Percentiles rank a stretch among this genome's conserved stretches.
Evolutionary conservation across 2,888 invertebrate genomes (phyloP).

Genomic region (Panopea generosa): DNA sequence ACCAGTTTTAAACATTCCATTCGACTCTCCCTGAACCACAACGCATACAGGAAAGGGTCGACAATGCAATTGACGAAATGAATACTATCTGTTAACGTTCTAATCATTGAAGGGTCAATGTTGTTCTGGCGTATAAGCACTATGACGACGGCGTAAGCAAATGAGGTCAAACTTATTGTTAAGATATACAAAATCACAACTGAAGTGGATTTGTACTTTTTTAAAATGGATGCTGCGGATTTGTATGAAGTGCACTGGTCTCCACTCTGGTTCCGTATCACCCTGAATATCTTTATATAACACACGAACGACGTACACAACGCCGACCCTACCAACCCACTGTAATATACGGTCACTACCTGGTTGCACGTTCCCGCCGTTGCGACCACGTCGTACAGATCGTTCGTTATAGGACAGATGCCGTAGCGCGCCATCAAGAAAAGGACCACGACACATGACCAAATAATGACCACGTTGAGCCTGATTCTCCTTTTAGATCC

Average conservation of each 20-base stretch:
- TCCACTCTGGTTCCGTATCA: neutral
- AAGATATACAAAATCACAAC: conserved; percentile 31
- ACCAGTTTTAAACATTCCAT: conserved; percentile 31
- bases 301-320: conserved; percentile 10
- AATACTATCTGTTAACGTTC: conserved; percentile 9
- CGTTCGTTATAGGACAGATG: neutral
- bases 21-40: conserved; percentile 37
- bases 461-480: neutral
- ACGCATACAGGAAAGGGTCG: conserved; percentile 38
- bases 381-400: neutral
- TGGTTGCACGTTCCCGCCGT: conserved; percentile 5
- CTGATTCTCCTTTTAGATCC: conserved; percentile 1
- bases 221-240: conserved; percentile 16
- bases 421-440: conserved; percentile 3
- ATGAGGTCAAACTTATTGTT: conserved; percentile 19
- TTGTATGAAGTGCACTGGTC: conserved; percentile 6
- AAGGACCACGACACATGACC: neutral
- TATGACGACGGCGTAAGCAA: conserved; percentile 14
- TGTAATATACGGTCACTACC: neutral
- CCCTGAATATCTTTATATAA: conserved; percentile 28
- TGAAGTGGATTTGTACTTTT: conserved; percentile 29
- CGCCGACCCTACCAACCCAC: neutral
- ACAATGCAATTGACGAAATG: conserved; percentile 23
- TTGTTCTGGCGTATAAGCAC: conserved; percentile 14
- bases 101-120: conserved; percentile 7